Base-by-base conservation (phyloP, 2,888 invertebrate species). In the Apotomis capreana region DNA sequence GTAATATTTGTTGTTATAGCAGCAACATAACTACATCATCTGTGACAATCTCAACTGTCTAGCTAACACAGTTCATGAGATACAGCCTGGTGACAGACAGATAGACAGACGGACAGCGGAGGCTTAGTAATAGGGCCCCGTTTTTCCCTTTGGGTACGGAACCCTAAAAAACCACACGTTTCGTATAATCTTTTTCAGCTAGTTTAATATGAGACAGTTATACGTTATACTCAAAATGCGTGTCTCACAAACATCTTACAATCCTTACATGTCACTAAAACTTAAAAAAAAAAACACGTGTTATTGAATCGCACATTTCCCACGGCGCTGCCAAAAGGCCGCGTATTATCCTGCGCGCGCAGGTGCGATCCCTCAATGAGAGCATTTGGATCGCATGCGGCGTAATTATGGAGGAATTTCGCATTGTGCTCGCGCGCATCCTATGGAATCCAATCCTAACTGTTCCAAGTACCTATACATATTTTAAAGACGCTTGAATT, bases 341-440 rank as follows among this genome's bases (percentile, higher is more conserved):
- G 13, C 37, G 57, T 12, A 71, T 71, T 75, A 76, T 76, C 79
- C 80, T 80, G 82, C 78, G 64, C 69, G 79, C 83, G 89, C 91
- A 91, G 90, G 90, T 91, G 92, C 81, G 80, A 77, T 76, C 68
- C 64, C 73, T 74, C 67, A 68, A 74, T 74, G 75, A 74, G 80
- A 77, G 62, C 76, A 76, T 75, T 76, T 75, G 79, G 76, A 73
- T 46, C 70, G 69, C 73, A 73, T 72, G 75, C 70, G 73, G 72
- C 70, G 77, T 84, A 86, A 89, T 89, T 89, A 85, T 83, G 74
- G 76, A 80, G 84, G 81, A 82, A 83, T 81, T 79, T 77, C 75
- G 78, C 77, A 85, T 89, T 86, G 86, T 86, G 13, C 36, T 5
- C 58, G 26, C 55, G 13, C 57, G 49, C 67, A 13, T 71, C 57